These are phyloP conservation scores for Apocheima hispidaria DNA, from an alignment of 2,888 invertebrate species.

Conservation along the genomic window DNA sequence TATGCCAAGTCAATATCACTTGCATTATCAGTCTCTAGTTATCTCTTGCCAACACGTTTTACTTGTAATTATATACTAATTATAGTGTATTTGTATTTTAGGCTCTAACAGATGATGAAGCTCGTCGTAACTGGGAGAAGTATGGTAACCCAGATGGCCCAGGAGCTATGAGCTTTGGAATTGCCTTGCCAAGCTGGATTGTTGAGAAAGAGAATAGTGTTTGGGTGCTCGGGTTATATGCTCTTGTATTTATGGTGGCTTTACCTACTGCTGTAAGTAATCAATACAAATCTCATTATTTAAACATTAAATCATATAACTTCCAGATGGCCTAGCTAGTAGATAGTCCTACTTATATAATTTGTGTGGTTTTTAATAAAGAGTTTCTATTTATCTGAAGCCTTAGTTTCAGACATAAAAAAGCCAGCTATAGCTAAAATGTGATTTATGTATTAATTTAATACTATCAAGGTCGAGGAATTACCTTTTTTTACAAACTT, in stretches of 20 bases:
- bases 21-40: constrained; percentile 4
- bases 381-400: no score
- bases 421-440: no score
- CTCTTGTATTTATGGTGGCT: constrained; percentile 98
- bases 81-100: constrained; percentile 56
- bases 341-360: no score
- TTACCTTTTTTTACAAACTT: no score
- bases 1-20: background rate
- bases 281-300: background rate
- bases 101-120: constrained; percentile 98
- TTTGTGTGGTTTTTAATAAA: no score
- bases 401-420: no score
- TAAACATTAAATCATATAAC: no score
- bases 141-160: constrained; percentile 99
- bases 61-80: background rate
- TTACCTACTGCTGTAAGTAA: constrained; percentile 92
- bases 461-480: no score
- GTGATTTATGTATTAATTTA: no score
- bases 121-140: constrained; percentile 98
- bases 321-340: no score
- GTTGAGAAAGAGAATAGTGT: constrained; percentile 99
- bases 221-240: constrained; percentile 98
- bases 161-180: constrained; percentile 99
- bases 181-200: constrained; percentile 99
- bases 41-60: background rate